These are phyloP conservation scores for Tapera naevia DNA, from an alignment of 2,797 vertebrate genomes.

Conservation along the genomic window DNA sequence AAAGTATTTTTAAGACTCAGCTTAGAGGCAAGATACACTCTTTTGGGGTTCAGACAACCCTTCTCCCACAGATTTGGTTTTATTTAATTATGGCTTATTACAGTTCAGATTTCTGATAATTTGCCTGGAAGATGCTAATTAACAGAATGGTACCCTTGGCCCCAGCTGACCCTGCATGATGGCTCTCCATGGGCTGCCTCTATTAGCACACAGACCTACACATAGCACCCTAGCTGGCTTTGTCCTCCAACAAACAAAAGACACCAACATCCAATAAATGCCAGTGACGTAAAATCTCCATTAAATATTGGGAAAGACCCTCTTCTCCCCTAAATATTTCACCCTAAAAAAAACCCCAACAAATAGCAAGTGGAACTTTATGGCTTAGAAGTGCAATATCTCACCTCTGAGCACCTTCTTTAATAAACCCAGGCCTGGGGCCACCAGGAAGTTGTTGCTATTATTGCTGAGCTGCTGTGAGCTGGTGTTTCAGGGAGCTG, in stretches of 20 bases:
- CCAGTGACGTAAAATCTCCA: neutral
- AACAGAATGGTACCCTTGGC: neutral
- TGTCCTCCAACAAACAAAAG: neutral
- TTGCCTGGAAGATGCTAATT: neutral
- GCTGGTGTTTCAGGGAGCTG: neutral
- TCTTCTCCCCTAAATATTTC: neutral
- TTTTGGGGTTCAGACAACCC: neutral
- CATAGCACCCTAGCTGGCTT: accelerated
- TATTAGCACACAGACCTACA: neutral
- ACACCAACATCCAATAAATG: neutral
- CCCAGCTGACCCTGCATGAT: neutral
- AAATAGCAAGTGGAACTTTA: neutral
- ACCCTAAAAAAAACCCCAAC: neutral
- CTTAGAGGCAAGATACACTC: neutral
- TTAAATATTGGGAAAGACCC: neutral
- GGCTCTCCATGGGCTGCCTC: neutral
- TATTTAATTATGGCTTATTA: neutral
- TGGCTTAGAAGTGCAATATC: neutral
- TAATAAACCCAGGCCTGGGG: neutral
- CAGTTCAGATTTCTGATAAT: neutral
- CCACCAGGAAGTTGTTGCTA: neutral
- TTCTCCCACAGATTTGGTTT: neutral
- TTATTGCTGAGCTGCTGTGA: neutral
- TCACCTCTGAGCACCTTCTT: neutral
- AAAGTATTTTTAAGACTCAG: neutral